Percentiles rank a stretch among this genome's conserved stretches.
Evolutionary conservation across 2,113 vertebrate genomes (phyloP).

Genomic region (Calidris pugnax): DNA sequence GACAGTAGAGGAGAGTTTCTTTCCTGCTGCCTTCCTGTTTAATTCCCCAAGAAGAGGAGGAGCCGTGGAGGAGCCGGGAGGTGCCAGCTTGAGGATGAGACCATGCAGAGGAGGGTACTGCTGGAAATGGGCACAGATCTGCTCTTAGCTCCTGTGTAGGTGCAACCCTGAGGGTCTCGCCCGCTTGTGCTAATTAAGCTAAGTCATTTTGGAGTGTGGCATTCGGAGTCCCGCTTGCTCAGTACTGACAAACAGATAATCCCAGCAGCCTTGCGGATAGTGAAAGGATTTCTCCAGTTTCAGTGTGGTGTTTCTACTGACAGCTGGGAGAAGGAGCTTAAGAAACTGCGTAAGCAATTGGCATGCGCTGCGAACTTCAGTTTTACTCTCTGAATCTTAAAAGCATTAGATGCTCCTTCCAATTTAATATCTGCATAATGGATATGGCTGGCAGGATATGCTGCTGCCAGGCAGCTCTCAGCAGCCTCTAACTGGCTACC

Average conservation of each 20-base stretch:
- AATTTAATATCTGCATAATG: constrained; percentile 41
- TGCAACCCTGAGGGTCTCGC: background rate
- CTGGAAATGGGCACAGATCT: background rate
- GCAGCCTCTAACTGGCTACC: background rate
- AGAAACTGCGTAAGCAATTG: constrained; percentile 4
- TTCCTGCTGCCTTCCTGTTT: background rate
- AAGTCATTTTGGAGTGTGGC: background rate
- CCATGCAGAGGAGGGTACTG: rapidly evolving
- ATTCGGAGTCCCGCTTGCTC: background rate
- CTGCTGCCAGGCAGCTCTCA: background rate
- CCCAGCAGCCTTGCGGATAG: background rate
- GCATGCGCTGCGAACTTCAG: constrained; percentile 1
- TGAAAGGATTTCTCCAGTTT: background rate
- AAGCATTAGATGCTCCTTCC: constrained; percentile 48
- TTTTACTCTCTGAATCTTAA: constrained; percentile 52
- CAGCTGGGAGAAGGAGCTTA: constrained; percentile 21
- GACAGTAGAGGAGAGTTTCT: background rate
- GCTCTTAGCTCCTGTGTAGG: background rate
- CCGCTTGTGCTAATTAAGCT: background rate
- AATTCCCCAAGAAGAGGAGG: rapidly evolving
- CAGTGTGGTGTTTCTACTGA: background rate
- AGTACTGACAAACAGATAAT: background rate
- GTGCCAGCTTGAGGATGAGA: background rate
- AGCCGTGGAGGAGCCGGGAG: rapidly evolving
- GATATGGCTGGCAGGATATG: constrained; percentile 3